phyloP scores from a whole-genome alignment of 2,888 invertebrate species.

The Panorpa germanica region DNA sequence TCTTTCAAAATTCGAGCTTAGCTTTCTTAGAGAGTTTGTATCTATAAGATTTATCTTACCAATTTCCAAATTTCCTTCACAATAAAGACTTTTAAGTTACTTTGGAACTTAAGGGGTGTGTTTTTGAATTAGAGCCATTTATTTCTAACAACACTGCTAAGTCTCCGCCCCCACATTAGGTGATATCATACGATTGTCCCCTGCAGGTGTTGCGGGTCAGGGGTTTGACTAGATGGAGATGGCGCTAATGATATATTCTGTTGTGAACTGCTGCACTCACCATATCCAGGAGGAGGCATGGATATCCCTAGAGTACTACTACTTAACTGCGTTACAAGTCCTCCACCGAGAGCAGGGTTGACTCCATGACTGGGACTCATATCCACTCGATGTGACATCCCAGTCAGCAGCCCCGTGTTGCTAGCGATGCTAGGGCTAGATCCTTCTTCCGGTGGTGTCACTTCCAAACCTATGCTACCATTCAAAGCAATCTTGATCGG shows the following conservation, averaged over 20 bases:
- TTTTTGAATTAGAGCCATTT: constrained; percentile 23
- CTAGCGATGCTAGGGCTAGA: constrained; percentile 30
- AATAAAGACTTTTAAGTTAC: background rate
- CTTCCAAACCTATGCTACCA: constrained; percentile 70
- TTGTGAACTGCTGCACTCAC: constrained; percentile 20
- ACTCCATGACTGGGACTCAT: too few species aligned
- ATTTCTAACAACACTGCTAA: constrained; percentile 53
- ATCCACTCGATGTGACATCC: too few species aligned
- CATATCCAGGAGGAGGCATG: constrained; percentile 22
- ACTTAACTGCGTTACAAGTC: too few species aligned
- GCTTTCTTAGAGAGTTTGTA: too few species aligned
- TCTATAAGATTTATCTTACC: too few species aligned
- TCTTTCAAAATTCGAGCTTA: too few species aligned
- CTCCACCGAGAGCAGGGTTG: constrained; percentile 28
- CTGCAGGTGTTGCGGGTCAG: constrained; percentile 59
- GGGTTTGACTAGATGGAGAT: constrained; percentile 22
- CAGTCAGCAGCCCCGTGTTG: constrained; percentile 33
- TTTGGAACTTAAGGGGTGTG: background rate
- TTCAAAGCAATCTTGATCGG: constrained; percentile 74
- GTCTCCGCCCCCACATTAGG: constrained; percentile 81
- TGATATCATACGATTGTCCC: constrained; percentile 92
- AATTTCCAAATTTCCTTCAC: too few species aligned
- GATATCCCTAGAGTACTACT: too few species aligned
- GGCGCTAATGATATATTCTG: constrained; percentile 22
- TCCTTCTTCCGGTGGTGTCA: constrained; percentile 49